Evolutionary conservation across 2,888 invertebrate genomes (phyloP), one percentile per base, ranked within the genome.

Genomic region (Embidobia sp.): DNA sequence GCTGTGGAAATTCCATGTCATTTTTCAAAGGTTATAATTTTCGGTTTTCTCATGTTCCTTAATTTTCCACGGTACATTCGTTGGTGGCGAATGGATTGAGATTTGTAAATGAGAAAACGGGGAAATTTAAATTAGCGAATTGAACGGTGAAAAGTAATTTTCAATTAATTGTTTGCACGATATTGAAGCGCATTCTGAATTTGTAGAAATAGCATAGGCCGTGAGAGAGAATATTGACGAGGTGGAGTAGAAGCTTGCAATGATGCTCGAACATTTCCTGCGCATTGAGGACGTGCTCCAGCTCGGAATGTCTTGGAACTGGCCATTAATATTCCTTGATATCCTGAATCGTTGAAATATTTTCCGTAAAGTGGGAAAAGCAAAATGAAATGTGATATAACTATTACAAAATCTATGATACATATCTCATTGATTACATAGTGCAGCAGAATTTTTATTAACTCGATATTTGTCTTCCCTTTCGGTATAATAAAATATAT

Each of bases 271-370:
- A 69, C 72, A 76, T 69, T 76, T 69, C 74, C 42, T 48, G 66
- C 49, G 70, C 80, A 81, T 80, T 80, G 80, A 75, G 79, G 70
- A 80, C 80, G 79, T 80, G 80, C 82, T 79, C 55, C 48, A 78
- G 79, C 72, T 72, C 73, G 77, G 78, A 73, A 81, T 80, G 79
- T 79, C 78, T 72, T 57, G 63, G 51, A 73, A 79, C 76, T 79
- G 76, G 78, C 79, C 80, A 83, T 84, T 84, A 83, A 83, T 84
- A 83, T 83, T 82, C 80, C 79, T 61, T 72, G 76, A 82, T 79
- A 79, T 77, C 63, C 42, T 49, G 67, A 74, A 80, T 81, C 73
- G 70, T 66, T 70, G 73, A 73, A 80, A 81, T 80, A 77, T 77
- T 78, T 74, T 59, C 63, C 48, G 31, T 66, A 19, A 57, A 61